Evolutionary conservation across 64 coral and sea anemone genomes (phyloP), one percentile per base, ranked within the genome.

Genomic region (Porites australiensis): DNA sequence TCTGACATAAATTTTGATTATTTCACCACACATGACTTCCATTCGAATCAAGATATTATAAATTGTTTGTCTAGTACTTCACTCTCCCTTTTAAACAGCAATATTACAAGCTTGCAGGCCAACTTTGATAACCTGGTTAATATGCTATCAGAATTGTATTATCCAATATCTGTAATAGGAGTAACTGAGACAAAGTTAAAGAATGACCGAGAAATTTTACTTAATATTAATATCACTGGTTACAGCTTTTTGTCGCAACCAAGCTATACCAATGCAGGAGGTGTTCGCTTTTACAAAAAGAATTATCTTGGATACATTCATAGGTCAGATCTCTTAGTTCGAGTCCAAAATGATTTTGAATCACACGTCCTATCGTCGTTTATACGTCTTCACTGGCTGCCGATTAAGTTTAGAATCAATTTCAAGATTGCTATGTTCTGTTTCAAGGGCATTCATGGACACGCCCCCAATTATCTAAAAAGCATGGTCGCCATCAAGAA

Each of bases 101-200:
- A 44, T 79, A 79, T 79, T 20, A 79, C 37, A 19, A 79, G 77
- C 55, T 55, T 79, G 18, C 79, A 95, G 79, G 66, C 47, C 46
- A 95, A 95, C 86, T 77, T 95, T 67, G 75, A 88, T 58, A 86
- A 86, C 47, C n/a, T 96, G 16, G 85, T 90, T 61, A 90, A 96
- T n/a, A n/a, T n/a, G n/a, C n/a, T n/a, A n/a, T n/a, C n/a, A n/a
- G n/a, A n/a, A n/a, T n/a, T n/a, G n/a, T n/a, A n/a, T n/a, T n/a
- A n/a, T n/a, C n/a, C n/a, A n/a, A n/a, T n/a, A n/a, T n/a, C n/a
- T n/a, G n/a, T n/a, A n/a, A n/a, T n/a, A n/a, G n/a, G n/a, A n/a
- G n/a, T n/a, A n/a, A n/a, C n/a, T n/a, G n/a, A n/a, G n/a, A n/a
- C n/a, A n/a, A n/a, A n/a, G n/a, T n/a, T n/a, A n/a, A n/a, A n/a